Conservation (phyloP, 2,888 invertebrate species). For the Xestia ashworthii region DNA sequence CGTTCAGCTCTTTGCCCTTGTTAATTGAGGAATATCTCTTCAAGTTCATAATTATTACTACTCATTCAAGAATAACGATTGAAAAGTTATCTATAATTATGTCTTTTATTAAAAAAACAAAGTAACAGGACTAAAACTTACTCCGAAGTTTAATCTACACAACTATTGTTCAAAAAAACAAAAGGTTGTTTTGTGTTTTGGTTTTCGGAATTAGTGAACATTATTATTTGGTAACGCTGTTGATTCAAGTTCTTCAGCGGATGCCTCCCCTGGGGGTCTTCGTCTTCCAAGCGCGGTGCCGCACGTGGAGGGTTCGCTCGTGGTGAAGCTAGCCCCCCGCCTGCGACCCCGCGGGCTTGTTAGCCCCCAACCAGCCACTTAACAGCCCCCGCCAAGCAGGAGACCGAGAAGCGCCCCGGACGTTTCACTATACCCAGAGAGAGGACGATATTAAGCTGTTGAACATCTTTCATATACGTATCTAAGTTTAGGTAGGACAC, state of each 20-base stretch:
- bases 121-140: background rate
- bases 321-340: conserved; percentile 38
- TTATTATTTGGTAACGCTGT: conserved; percentile 34
- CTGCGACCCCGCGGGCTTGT: conserved; percentile 35
- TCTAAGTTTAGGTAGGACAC: background rate
- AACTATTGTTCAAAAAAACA: background rate
- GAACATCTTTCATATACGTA: background rate
- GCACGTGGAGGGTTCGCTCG: conserved; percentile 27
- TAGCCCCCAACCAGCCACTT: conserved; percentile 51
- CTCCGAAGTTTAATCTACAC: background rate
- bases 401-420: conserved; percentile 47
- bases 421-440: conserved; percentile 44
- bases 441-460: conserved; percentile 39
- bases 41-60: background rate
- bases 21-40: background rate
- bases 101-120: too few species aligned
- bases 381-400: conserved; percentile 38
- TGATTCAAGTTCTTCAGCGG: conserved; percentile 38
- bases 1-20: background rate
- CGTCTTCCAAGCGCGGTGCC: conserved; percentile 51
- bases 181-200: conserved; percentile 19
- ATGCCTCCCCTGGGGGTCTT: conserved; percentile 61
- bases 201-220: background rate
- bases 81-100: too few species aligned
- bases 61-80: too few species aligned